Base-by-base conservation (phyloP, 2,113 vertebrate genomes). In the Hippolais icterina region DNA sequence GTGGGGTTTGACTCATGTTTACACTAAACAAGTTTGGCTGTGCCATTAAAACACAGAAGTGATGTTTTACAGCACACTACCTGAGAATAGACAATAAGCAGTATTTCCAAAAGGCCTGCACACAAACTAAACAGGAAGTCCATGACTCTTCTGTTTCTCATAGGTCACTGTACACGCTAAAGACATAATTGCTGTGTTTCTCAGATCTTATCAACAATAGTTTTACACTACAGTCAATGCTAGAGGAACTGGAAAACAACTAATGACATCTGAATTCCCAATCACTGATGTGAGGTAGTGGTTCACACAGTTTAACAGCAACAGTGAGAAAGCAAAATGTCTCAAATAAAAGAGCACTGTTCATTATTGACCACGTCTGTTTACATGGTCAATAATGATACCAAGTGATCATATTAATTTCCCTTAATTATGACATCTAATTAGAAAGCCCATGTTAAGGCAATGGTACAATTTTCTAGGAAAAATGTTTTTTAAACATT, bases 251-350 rank as follows among this genome's bases (percentile, higher is more conserved):
- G 18, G 4, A 28, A 16, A 61, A 83, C 64, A 80, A 11, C 33
- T 21, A 24, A 28, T 2, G 6, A 33, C 10, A 27, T 13, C 24
- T 50, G 22, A 80, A 63, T 76, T 60, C 31, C 53, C n/a, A 59
- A 1, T 1, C 0, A 0, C 6, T 52, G 12, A 15, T 11, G 12
- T 7, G 10, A 78, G 11, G 12, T 3, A 77, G 37, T 5, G 7
- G 21, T 41, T 64, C 12, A 7, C 25, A 59, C 25, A 68, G 27
- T 37, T 37, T 11, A 54, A 53, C 14, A 70, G 31, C 24, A 52
- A 54, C 10, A 49, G 8, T 13, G 21, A 54, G 27, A 33, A 70
- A 59, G 18, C 52, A 86, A 86, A 85, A 46, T 18, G 23, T 70
- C 60, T 37, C 37, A 37, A 37, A 8, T 37, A 37, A 37, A 37